phyloP scores from a whole-genome alignment of 2,113 vertebrate genomes.

The Lophochroa leadbeateri region DNA sequence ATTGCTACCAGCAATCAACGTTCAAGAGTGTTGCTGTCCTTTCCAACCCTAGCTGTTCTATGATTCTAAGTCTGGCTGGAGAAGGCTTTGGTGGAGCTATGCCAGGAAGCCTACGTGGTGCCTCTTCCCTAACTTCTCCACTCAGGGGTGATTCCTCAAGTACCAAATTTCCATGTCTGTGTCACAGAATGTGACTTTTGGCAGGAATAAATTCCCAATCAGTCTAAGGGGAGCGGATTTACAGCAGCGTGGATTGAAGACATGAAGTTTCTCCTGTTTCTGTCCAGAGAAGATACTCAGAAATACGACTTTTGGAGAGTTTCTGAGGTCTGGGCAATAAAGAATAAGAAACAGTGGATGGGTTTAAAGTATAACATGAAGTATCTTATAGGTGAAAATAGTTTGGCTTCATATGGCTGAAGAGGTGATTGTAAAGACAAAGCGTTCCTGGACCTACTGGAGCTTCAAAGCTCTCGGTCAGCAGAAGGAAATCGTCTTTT shows the following conservation, averaged over 20 bases:
- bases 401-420: neutral
- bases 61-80: neutral
- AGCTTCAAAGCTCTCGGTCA: neutral
- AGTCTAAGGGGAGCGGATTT: neutral
- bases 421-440: neutral
- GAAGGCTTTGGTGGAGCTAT: neutral
- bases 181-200: neutral
- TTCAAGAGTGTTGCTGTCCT: neutral
- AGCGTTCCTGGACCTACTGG: neutral
- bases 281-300: neutral
- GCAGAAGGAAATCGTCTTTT: neutral
- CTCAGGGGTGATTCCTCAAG: neutral
- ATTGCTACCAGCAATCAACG: neutral
- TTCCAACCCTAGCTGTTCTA: too few species aligned
- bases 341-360: neutral
- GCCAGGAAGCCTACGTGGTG: neutral
- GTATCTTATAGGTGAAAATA: neutral
- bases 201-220: neutral
- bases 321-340: neutral
- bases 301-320: neutral
- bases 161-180: neutral
- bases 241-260: rapidly evolving
- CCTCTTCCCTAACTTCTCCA: neutral
- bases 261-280: neutral
- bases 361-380: neutral